Evolutionary conservation across 2,888 invertebrate species (phyloP).

Genomic region (Rhogogaster chlorosoma): DNA sequence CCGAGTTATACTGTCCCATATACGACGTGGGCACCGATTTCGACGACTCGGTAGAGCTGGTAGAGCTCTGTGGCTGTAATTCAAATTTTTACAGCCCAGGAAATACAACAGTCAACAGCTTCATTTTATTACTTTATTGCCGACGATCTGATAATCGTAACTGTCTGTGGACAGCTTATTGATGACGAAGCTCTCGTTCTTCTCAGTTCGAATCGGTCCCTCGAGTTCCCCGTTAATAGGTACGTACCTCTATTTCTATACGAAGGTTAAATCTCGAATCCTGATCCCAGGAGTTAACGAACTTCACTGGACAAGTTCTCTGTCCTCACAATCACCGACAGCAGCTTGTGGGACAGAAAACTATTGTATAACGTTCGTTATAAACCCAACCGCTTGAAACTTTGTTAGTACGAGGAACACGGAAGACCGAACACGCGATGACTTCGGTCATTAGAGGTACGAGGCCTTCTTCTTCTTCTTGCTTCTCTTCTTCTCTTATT

Average conservation of each 20-base stretch:
- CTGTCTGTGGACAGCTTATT: slow-evolving; percentile 21
- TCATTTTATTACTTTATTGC: slow-evolving; percentile 37
- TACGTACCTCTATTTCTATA: background rate
- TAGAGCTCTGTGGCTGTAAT: background rate
- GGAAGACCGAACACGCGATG: slow-evolving; percentile 55
- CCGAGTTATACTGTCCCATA: background rate
- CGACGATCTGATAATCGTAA: slow-evolving; percentile 35
- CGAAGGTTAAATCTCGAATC: background rate
- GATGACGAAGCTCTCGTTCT: background rate
- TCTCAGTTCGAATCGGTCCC: background rate
- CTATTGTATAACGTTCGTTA: slow-evolving; percentile 9
- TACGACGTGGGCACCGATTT: background rate
- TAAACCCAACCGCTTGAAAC: background rate
- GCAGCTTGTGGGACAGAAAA: background rate
- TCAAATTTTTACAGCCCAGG: slow-evolving; percentile 20
- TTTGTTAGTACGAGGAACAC: slow-evolving; percentile 58
- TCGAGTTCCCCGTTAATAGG: background rate
- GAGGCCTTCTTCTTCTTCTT: background rate
- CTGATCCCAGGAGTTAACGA: background rate
- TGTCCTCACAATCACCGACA: background rate
- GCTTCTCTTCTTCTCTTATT: background rate
- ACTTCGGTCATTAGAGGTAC: slow-evolving; percentile 37
- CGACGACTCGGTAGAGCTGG: background rate
- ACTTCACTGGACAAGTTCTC: background rate
- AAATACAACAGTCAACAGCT: slow-evolving; percentile 36